phyloP scores from a whole-genome alignment of 2,888 invertebrate genomes.

The Ichneumoninae sp. region DNA sequence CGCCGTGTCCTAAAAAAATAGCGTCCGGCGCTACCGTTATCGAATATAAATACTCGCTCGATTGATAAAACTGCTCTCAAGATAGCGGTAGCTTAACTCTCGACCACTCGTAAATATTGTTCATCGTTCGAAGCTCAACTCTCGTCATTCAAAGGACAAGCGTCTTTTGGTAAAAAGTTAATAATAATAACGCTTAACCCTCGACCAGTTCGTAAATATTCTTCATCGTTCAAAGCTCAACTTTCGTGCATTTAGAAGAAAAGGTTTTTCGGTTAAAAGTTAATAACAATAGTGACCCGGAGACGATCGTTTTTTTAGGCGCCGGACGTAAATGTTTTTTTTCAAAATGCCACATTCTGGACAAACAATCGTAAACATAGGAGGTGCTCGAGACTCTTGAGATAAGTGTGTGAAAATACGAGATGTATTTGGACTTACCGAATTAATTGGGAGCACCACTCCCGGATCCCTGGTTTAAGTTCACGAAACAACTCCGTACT shows the following conservation, averaged over 20 bases:
- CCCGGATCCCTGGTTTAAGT: constrained; percentile 21
- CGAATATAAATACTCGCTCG: neutral
- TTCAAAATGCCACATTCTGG: neutral
- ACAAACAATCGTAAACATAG: neutral
- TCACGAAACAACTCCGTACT: constrained; percentile 8
- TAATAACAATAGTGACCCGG: neutral
- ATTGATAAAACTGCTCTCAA: neutral
- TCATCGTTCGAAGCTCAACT: neutral
- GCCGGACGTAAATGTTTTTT: too few species aligned
- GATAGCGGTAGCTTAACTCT: neutral
- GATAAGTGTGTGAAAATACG: neutral
- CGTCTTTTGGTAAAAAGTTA: neutral
- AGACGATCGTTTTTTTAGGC: neutral
- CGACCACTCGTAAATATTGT: neutral
- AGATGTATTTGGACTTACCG: constrained; percentile 12
- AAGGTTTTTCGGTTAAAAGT: neutral
- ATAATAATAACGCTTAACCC: neutral
- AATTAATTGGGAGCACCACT: constrained; percentile 19
- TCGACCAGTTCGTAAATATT: neutral
- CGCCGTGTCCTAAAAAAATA: neutral
- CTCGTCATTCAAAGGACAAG: neutral
- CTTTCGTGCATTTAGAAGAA: neutral
- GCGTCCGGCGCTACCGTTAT: constrained; percentile 1
- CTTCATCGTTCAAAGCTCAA: neutral
- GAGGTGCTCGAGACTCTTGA: neutral